Conservation (phyloP, 2,113 vertebrate genomes). For the Pristiophorus japonicus region DNA sequence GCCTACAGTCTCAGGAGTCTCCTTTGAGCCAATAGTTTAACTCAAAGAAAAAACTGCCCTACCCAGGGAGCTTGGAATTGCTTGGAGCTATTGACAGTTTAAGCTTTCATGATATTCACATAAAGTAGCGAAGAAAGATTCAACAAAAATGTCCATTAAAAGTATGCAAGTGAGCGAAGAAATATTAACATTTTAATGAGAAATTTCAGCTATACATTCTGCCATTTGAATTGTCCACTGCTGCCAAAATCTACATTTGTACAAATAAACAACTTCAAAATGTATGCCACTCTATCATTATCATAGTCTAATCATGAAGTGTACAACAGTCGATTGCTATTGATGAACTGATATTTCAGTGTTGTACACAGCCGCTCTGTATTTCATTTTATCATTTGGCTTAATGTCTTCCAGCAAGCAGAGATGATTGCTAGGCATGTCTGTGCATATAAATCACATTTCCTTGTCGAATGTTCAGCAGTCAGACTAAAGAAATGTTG, state of each 20-base stretch:
- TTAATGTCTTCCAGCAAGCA: neutral
- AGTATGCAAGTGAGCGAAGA: neutral
- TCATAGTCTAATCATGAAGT: neutral
- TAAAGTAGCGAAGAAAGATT: neutral
- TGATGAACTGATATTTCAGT: neutral
- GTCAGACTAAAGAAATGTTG: neutral
- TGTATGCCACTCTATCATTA: neutral
- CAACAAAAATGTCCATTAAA: neutral
- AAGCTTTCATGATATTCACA: neutral
- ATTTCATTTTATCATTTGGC: conserved; percentile 27
- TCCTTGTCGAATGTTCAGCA: neutral
- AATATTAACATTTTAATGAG: neutral
- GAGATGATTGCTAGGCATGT: neutral
- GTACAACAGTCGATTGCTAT: no score
- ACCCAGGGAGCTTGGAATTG: neutral
- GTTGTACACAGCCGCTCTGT: neutral
- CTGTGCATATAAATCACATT: neutral
- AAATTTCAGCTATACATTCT: neutral
- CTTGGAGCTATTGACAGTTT: neutral
- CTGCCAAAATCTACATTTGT: neutral
- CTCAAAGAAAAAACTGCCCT: neutral
- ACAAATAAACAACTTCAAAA: neutral
- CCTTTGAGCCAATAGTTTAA: no score
- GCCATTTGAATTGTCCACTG: neutral
- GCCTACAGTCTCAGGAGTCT: no score